phyloP scores from a whole-genome alignment of 2,797 vertebrate genomes.

The Bovichtus variegatus region DNA sequence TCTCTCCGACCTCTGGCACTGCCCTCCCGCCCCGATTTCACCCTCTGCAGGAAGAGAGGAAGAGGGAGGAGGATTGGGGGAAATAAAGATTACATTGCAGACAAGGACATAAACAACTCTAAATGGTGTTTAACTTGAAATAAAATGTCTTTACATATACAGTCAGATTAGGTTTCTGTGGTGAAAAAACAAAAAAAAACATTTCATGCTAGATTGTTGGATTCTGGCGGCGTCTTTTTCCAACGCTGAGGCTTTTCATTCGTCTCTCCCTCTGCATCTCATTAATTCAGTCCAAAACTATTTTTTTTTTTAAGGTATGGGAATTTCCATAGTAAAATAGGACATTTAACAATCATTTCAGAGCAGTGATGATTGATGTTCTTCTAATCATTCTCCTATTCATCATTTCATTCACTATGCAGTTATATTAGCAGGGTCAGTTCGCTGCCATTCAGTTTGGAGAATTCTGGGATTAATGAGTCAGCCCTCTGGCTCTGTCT shows the following conservation, averaged over 20 bases:
- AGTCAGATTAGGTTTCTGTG: background rate
- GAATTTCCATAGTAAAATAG: background rate
- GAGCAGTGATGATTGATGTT: background rate
- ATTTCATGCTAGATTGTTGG: background rate
- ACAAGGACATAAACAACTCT: too few species aligned
- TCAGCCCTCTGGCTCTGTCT: slow-evolving; percentile 30
- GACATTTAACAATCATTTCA: background rate
- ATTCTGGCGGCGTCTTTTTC: background rate
- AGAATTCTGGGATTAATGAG: slow-evolving; percentile 26
- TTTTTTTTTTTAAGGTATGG: background rate
- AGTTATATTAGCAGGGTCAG: background rate
- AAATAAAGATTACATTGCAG: too few species aligned
- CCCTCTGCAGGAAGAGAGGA: slow-evolving; percentile 61
- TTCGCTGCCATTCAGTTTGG: slow-evolving; percentile 7
- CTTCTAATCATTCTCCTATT: background rate
- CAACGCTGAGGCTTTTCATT: background rate
- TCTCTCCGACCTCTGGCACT: slow-evolving; percentile 88
- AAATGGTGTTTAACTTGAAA: background rate
- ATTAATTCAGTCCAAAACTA: background rate
- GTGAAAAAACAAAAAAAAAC: background rate
- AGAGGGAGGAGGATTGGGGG: background rate
- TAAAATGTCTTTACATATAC: background rate
- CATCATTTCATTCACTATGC: background rate
- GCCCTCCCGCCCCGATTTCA: slow-evolving; percentile 92
- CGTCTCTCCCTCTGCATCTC: background rate